These are phyloP conservation scores for Tinea pellionella DNA, from an alignment of 2,888 invertebrate genomes.

Conservation along the genomic window DNA sequence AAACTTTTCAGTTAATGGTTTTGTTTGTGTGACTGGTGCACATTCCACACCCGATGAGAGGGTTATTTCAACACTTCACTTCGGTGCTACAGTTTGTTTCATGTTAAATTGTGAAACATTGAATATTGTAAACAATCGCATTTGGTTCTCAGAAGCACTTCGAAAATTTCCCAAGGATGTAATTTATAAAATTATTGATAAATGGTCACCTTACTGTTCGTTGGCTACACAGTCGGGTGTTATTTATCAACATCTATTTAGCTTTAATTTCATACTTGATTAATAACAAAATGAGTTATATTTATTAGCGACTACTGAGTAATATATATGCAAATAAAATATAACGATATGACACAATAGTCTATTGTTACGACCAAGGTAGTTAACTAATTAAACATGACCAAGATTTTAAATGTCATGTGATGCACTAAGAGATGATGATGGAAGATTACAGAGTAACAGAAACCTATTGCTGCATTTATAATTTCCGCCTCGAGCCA, in stretches of 20 bases:
- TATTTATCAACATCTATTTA: background rate
- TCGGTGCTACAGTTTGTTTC: constrained; percentile 9
- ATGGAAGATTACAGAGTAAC: constrained; percentile 11
- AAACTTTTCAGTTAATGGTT: constrained; percentile 35
- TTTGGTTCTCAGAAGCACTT: background rate
- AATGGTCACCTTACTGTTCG: background rate
- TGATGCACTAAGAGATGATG: constrained; percentile 25
- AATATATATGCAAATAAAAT: background rate
- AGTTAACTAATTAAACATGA: constrained; percentile 1
- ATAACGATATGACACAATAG: background rate
- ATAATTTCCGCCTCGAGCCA: background rate
- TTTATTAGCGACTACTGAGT: background rate
- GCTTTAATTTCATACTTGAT: too few relatives aligned
- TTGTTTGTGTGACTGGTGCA: constrained; percentile 31
- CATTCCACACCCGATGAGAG: constrained; percentile 22
- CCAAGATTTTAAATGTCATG: constrained; percentile 24
- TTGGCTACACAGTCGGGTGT: background rate
- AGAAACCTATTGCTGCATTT: background rate
- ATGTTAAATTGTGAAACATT: background rate
- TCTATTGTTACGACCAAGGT: background rate
- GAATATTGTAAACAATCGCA: background rate
- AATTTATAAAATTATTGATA: background rate
- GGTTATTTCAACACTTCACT: constrained; percentile 22
- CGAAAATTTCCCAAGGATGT: too few relatives aligned
- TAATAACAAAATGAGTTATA: background rate